phyloP scores from a whole-genome alignment of 2,888 invertebrate genomes.

The Theretra japonica region DNA sequence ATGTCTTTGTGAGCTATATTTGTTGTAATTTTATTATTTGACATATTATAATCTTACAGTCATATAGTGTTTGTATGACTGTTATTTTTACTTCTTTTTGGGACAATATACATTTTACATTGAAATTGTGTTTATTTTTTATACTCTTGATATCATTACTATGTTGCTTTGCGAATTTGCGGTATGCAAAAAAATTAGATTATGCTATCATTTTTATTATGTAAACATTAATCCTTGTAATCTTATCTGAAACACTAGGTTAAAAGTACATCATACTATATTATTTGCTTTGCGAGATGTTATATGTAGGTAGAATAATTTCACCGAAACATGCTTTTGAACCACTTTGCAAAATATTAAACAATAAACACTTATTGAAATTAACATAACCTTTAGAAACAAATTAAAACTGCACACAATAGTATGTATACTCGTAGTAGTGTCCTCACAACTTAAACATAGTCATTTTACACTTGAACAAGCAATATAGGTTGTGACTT shows the following conservation, averaged over 20 bases:
- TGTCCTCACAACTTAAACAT: not conserved
- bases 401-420: too few species aligned
- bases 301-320: not conserved
- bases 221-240: conserved; percentile 5
- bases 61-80: not conserved
- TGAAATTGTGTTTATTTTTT: not conserved
- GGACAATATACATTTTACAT: conserved; percentile 14
- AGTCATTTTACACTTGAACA: not conserved
- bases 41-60: not conserved
- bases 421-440: too few species aligned
- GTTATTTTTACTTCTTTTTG: not conserved
- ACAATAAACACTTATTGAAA: too few species aligned
- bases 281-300: conserved; percentile 7
- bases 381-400: too few species aligned
- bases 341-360: too few species aligned
- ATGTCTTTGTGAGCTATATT: not conserved
- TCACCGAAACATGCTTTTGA: not conserved
- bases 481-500: not conserved
- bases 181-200: not conserved
- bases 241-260: conserved; percentile 4
- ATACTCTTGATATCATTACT: not conserved
- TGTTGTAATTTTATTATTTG: not conserved
- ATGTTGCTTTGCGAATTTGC: not conserved
- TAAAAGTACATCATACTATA: not conserved
- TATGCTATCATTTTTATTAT: conserved; percentile 6